These are phyloP conservation scores for Synanthedon formicaeformis DNA, from an alignment of 2,888 invertebrate genomes.

Conservation along the genomic window DNA sequence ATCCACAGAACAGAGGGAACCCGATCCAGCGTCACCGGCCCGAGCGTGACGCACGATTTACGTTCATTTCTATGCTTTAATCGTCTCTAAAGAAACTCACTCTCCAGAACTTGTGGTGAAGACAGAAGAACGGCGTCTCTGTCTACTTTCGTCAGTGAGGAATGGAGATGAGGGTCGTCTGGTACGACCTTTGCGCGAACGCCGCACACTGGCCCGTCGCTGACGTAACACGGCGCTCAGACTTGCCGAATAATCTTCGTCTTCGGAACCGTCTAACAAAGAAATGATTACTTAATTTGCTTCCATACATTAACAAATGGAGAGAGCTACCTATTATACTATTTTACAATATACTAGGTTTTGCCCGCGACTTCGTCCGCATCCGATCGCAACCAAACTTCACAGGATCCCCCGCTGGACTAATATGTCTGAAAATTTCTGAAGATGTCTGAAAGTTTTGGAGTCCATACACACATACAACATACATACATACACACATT, in stretches of 20 bases:
- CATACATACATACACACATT: too few relatives aligned
- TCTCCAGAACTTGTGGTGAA: slow-evolving; percentile 90
- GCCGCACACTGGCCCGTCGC: slow-evolving; percentile 79
- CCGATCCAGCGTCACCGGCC: not conserved
- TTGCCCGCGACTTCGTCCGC: too few relatives aligned
- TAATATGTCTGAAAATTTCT: too few relatives aligned
- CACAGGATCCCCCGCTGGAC: too few relatives aligned
- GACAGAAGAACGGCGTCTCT: slow-evolving; percentile 63
- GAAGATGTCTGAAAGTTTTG: too few relatives aligned
- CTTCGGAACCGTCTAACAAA: slow-evolving; percentile 71
- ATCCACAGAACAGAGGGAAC: too few relatives aligned
- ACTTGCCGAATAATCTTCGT: slow-evolving; percentile 89
- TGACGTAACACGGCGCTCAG: slow-evolving; percentile 84
- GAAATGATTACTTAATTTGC: not conserved
- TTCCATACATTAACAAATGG: too few relatives aligned
- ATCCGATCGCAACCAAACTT: too few relatives aligned
- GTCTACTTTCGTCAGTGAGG: slow-evolving; percentile 45
- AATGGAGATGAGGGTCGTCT: slow-evolving; percentile 73
- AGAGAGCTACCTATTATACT: too few relatives aligned
- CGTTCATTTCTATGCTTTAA: too few relatives aligned
- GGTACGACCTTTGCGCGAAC: slow-evolving; percentile 74
- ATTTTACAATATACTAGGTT: too few relatives aligned
- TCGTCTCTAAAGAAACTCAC: slow-evolving; percentile 58
- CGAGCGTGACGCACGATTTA: not conserved
- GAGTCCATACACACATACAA: too few relatives aligned